Conservation (phyloP, 2,888 invertebrate genomes). For the Julus scanicus region DNA sequence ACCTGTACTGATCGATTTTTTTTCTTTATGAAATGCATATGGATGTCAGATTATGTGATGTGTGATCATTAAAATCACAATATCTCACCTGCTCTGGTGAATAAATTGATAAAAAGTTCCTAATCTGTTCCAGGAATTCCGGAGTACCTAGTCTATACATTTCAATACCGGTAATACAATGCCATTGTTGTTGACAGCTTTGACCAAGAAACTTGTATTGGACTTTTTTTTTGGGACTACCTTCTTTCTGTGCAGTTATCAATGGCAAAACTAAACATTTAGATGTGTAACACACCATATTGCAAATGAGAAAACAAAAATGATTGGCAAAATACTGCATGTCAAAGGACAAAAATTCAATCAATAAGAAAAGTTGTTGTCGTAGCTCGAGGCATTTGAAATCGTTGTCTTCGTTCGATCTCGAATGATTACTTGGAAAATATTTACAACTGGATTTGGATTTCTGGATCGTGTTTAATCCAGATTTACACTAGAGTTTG, state of each 20-base stretch:
- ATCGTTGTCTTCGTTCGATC: not conserved
- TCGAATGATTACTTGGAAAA: not conserved
- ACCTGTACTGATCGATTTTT: slow-evolving; percentile 30
- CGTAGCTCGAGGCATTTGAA: not conserved
- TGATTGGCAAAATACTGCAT: not conserved
- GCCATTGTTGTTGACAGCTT: not conserved
- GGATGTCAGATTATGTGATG: not conserved
- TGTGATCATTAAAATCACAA: not conserved
- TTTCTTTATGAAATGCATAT: slow-evolving; percentile 6
- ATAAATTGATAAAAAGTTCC: not conserved
- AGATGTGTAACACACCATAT: not conserved
- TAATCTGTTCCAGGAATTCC: not conserved
- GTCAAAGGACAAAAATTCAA: not conserved
- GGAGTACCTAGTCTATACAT: not conserved
- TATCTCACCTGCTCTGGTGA: not conserved
- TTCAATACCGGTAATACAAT: no score
- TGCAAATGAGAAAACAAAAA: not conserved
- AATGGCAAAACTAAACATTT: not conserved
- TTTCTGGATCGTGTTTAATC: no score
- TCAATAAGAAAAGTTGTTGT: not conserved
- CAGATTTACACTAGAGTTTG: no score
- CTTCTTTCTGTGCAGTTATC: not conserved
- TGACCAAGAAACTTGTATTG: not conserved
- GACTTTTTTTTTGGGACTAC: not conserved
- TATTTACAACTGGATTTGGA: not conserved